Percentiles rank a stretch among this genome's conserved stretches.
These are phyloP conservation scores for Prietella phreatophila DNA, from an alignment of 2,113 vertebrate genomes.

Conservation along the genomic window DNA sequence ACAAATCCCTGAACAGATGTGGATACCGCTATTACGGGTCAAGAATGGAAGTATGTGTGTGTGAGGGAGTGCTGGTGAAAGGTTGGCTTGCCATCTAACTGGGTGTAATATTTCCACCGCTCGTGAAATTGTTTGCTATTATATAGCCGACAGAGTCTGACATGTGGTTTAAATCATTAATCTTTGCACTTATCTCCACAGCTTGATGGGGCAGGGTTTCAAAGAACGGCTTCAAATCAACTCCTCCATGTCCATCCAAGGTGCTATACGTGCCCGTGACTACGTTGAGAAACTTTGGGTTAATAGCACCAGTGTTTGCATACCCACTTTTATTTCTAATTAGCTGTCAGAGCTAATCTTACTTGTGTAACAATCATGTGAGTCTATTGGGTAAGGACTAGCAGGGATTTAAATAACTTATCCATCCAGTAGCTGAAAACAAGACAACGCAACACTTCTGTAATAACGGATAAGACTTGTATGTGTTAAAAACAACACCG, in stretches of 20 bases:
- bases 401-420: neutral
- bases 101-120: constrained; percentile 40
- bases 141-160: constrained; percentile 26
- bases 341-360: constrained; percentile 13
- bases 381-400: neutral
- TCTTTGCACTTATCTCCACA: constrained; percentile 46
- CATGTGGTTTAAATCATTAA: constrained; percentile 54
- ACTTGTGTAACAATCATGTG: neutral
- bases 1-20: constrained; percentile 45
- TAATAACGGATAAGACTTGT: neutral
- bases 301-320: neutral
- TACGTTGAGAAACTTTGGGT: constrained; percentile 3
- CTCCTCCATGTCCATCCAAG: neutral
- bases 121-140: constrained; percentile 46
- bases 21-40: constrained; percentile 33
- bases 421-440: neutral
- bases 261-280: constrained; percentile 21
- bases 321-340: constrained; percentile 4
- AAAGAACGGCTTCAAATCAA: constrained; percentile 8
- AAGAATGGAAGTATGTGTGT: constrained; percentile 5
- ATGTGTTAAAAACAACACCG: neutral
- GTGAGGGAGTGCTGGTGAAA: neutral
- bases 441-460: neutral
- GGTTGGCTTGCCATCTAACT: constrained; percentile 37
- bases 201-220: neutral